phyloP scores from a whole-genome alignment of 2,888 invertebrate species.

The Drosophila formosana region DNA sequence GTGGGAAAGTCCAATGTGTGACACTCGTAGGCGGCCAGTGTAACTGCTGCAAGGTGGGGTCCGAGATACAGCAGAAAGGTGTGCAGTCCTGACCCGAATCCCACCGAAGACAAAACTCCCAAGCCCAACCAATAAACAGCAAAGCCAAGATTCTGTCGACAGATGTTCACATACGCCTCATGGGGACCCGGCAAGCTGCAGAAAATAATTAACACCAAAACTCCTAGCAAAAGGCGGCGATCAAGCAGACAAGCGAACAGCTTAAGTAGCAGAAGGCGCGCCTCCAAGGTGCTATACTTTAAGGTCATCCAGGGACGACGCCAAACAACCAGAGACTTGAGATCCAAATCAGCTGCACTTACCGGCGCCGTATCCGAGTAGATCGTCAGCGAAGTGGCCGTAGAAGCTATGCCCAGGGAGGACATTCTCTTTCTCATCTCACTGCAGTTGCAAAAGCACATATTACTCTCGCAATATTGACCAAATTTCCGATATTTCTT shows the following conservation, averaged over 20 bases:
- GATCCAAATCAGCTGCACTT: slow-evolving; percentile 86
- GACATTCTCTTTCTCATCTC: slow-evolving; percentile 52
- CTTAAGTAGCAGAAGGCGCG: slow-evolving; percentile 87
- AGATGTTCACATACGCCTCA: slow-evolving; percentile 76
- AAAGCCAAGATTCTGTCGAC: slow-evolving; percentile 82
- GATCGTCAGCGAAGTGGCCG: neutral
- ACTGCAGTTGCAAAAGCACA: slow-evolving; percentile 2
- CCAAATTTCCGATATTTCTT: neutral
- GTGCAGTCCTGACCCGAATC: slow-evolving; percentile 98
- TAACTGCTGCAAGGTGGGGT: slow-evolving; percentile 98
- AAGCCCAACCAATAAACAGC: slow-evolving; percentile 94
- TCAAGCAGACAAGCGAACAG: slow-evolving; percentile 86
- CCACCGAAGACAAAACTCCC: slow-evolving; percentile 98
- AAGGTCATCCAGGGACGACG: slow-evolving; percentile 91
- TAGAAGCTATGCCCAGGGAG: slow-evolving; percentile 3
- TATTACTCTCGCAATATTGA: neutral
- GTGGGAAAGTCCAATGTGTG: slow-evolving; percentile 96
- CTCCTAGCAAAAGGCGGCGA: slow-evolving; percentile 72
- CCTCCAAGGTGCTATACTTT: slow-evolving; percentile 91
- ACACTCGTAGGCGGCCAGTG: slow-evolving; percentile 99
- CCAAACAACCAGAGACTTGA: slow-evolving; percentile 91
- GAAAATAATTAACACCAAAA: slow-evolving; percentile 71
- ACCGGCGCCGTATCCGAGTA: slow-evolving; percentile 15
- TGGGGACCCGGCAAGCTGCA: slow-evolving; percentile 83
- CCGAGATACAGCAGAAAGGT: slow-evolving; percentile 99